Base-by-base conservation (phyloP, 2,113 vertebrate species). In the Hymenochirus boettgeri region DNA sequence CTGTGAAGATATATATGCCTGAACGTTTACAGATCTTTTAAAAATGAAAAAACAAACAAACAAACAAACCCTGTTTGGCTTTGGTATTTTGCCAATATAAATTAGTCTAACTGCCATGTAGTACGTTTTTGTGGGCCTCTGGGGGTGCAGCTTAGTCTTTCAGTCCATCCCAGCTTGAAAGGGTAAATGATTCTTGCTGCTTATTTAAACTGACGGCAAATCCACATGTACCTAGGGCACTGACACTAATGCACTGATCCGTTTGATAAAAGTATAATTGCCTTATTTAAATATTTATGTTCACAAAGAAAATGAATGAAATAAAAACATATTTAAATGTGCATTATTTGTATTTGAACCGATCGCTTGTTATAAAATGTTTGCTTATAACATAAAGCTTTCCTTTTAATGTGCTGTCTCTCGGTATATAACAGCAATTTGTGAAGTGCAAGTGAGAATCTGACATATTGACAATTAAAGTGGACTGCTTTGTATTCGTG, bases 231-330 rank as follows among this genome's bases (percentile, higher is more conserved):
- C 33, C 35, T 45, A 33, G 52, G 33, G 51, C 56, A 60, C 47
- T 67, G 56, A 45, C 46, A 22, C 19, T 22, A 7, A 9, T 57
- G 54, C 54, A 27, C 56, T 59, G 65, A 69, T 58, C 42, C 26
- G 64, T 66, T 66, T 66, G 55, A 66, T 31, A 12, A 37, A 22
- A n/a, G 42, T 60, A 48, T 60, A 58, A 21, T 51, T 58, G 45
- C 24, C 65, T 48, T 67, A 59, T 67, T 67, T 67, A 59, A 67
- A 60, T 60, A 69, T 69, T 69, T 69, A 59, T 69, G 35, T 69
- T 31, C 56, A 53, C 57, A 39, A 35, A 23, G 19, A 59, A 45
- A 52, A 60, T 39, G 8, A 19, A 37, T 26, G n/a, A 48, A 58
- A 29, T n/a, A n/a, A n/a, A 69, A 45, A 60, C 51, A 67, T 66